A percentile compares a stretch with the other conserved stretches of the same genome.
Evolutionary conservation across 2,888 invertebrate species (phyloP).

Genomic region (Brachyptera putata): DNA sequence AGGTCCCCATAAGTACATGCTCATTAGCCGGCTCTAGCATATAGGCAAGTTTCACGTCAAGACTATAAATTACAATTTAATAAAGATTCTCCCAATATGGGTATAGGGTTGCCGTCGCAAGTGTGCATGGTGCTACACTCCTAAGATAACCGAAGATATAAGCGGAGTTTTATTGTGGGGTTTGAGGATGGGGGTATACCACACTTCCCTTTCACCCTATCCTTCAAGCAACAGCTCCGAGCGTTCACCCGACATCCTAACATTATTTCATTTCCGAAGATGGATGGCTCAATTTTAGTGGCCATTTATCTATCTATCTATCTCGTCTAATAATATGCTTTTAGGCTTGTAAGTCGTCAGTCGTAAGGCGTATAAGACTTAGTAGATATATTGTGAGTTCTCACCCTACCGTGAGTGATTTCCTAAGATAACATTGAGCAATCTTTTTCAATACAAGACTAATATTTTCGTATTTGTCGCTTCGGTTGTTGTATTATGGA

Average conservation of each 20-base stretch:
- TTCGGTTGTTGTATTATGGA: too few species aligned
- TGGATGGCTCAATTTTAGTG: constrained; percentile 24
- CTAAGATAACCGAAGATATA: too few species aligned
- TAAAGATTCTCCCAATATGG: constrained; percentile 13
- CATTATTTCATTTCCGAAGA: constrained; percentile 28
- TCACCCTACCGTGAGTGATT: too few species aligned
- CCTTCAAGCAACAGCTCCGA: constrained; percentile 1
- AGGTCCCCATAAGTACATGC: constrained; percentile 9
- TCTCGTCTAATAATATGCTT: constrained; percentile 11
- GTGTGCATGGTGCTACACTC: too few species aligned
- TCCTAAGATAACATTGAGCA: too few species aligned
- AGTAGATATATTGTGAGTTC: too few species aligned
- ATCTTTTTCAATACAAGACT: too few species aligned
- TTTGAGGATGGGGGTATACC: neutral
- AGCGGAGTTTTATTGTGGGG: constrained; percentile 2
- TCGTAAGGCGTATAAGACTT: too few species aligned
- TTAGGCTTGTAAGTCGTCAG: too few species aligned
- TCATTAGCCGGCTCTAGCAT: constrained; percentile 23
- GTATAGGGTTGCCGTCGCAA: too few species aligned
- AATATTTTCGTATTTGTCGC: too few species aligned
- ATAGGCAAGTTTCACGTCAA: constrained; percentile 15
- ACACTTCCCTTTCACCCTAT: neutral
- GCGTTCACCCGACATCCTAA: constrained; percentile 15
- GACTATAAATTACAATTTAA: constrained; percentile 27
- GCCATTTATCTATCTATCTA: constrained; percentile 6